Evolutionary conservation across 92 coral and sea anemone species (phyloP), one percentile per base, ranked within the genome.

Genomic region (Porites evermanni): DNA sequence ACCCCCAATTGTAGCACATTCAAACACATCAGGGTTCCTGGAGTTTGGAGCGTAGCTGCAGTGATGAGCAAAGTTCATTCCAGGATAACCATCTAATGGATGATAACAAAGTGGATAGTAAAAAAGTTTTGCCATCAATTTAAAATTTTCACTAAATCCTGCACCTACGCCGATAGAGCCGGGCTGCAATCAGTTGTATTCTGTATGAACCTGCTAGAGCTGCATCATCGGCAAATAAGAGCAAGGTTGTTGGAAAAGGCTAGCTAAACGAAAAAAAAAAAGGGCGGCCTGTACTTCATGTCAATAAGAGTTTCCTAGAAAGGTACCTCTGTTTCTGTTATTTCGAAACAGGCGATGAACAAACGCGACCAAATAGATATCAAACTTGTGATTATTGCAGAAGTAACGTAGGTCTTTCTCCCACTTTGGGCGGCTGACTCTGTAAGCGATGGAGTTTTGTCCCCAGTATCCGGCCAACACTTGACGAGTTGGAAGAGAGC

Each of bases 21-120:
- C 95, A 85, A 84, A 94, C 21, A 90, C 85, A 16, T 90, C 92
- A 23, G 95, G 95, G 79, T 90, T 89, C 20, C 79, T 75, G 11
- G 91, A 77, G 53, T 94, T 87, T 9, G 98, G 95, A 44, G 82
- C 90, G 64, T 94, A 94, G 82, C 94, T 88, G 82, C 98, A 94
- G 87, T 94, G 95, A 66, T 94, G 95, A 13, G 98, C 98, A 54
- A 94, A 94, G 84, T 94, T 94, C 88, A 94, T 91, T 59, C 98
- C 98, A 9, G 98, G 98, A 50, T 90, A 89, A 68, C 80, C 83
- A 52, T 91, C 91, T 91, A 74, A 53, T 32, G 8, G 8, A 2
- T 26, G 47, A 23, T 50, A 51, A 64, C 5, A 54, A 84, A 53
- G 1, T 74, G 12, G 19, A 26, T 11, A 1, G 13, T 12, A 17